These are phyloP conservation scores for Typhlichthys eigenmanni DNA, from an alignment of 2,797 vertebrate genomes.

Conservation along the genomic window DNA sequence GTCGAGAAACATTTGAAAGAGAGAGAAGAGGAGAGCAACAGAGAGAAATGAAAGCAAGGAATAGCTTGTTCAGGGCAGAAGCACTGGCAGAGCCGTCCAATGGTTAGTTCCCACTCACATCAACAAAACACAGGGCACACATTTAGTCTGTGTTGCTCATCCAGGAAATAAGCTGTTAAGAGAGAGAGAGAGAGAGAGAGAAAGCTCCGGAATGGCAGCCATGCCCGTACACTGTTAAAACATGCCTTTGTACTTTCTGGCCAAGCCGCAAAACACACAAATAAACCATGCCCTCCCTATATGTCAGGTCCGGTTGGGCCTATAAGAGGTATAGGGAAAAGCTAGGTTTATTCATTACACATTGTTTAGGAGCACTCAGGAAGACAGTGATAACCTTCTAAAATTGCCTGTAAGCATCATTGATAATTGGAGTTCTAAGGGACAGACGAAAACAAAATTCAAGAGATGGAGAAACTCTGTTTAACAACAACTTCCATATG, in stretches of 20 bases:
- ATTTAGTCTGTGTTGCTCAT: slow-evolving; percentile 16
- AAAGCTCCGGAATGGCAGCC: slow-evolving; percentile 15
- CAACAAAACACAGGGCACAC: slow-evolving; percentile 13
- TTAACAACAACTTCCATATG: no score
- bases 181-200: slow-evolving; percentile 24
- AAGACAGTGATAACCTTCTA: no score
- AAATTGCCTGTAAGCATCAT: no score
- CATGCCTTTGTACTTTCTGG: slow-evolving; percentile 1
- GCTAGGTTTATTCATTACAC: not conserved
- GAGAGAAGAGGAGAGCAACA: slow-evolving; percentile 19
- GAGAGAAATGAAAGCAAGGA: slow-evolving; percentile 21
- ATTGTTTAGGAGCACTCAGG: no score
- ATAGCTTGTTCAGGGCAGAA: slow-evolving; percentile 34
- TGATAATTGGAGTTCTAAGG: no score
- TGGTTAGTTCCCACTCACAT: slow-evolving; percentile 55
- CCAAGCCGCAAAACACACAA: not conserved
- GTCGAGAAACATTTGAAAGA: slow-evolving; percentile 34
- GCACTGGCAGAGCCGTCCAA: slow-evolving; percentile 33
- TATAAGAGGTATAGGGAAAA: not conserved
- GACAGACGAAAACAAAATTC: no score
- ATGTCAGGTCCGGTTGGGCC: not conserved
- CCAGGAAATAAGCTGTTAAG: slow-evolving; percentile 48
- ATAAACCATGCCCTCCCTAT: not conserved
- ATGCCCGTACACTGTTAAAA: slow-evolving; percentile 21
- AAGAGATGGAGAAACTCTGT: no score